Evolutionary conservation across 2,797 vertebrate species (phyloP), one percentile per base, ranked within the genome.

Genomic region (Eulemur rubriventer): DNA sequence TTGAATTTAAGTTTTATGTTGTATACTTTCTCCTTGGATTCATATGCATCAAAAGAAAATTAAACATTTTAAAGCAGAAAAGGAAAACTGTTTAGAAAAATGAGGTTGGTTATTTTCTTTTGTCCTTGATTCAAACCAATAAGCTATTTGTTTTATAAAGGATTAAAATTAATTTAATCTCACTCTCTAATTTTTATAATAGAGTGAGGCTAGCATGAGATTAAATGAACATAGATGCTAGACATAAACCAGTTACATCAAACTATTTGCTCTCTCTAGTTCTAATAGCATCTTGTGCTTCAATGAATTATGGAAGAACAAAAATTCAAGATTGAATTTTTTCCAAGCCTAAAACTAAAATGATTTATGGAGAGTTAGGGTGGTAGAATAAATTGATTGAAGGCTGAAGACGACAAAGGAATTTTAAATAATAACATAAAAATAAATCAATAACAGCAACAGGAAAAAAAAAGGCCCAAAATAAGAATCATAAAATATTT

Each of bases 31-130:
- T 95, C 41, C 43, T 70, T 55, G 5, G 26, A 95, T 67, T 55
- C 38, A 46, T 89, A 83, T 11, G 89, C 97, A 72, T 96, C 57
- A 78, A 93, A 95, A 67, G 55, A 93, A 98, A 97, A 94, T 94
- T 63, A 96, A 98, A 96, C 85, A 86, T 5, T 96, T 97, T 94
- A 96, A 96, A 95, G 17, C 10, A 80, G 7, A 93, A 97, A 93
- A 65, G 6, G 22, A 95, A 97, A 94, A 57, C 41, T 97, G 12
- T 96, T 97, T 78, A 98, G 90, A 96, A 55, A 98, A 95, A 97
- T 93, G 78, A 59, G 38, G 3, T 73, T 48, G 91, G 22, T 94
- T 90, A 81, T 46, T 75, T 95, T 92, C 33, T n/a, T 50, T 14
- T 85, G 18, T 94, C 96, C 94, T 94, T 63, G 95, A 70, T 88